Conservation (phyloP, 2,888 invertebrate species). For the Bombylius major region DNA sequence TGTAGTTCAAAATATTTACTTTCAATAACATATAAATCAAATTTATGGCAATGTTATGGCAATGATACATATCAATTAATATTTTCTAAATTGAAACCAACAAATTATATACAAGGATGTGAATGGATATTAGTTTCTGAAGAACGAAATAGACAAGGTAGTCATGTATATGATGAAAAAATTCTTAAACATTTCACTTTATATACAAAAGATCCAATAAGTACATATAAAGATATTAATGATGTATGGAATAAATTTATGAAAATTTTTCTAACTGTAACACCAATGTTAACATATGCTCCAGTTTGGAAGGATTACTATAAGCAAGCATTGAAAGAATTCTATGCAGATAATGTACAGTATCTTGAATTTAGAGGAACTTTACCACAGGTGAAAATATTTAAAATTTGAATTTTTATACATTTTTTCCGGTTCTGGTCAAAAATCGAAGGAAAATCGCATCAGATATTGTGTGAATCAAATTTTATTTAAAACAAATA, state of each 20-base stretch:
- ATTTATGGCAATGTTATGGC: slow-evolving; percentile 43
- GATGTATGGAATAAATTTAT: slow-evolving; percentile 48
- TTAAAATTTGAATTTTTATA: no score
- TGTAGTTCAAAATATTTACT: slow-evolving; percentile 49
- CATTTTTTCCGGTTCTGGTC: no score
- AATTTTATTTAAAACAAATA: no score
- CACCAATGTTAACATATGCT: slow-evolving; percentile 44
- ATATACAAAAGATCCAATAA: slow-evolving; percentile 39
- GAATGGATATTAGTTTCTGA: slow-evolving; percentile 40
- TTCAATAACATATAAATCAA: slow-evolving; percentile 47
- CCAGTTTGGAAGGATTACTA: slow-evolving; percentile 55
- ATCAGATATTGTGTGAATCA: no score
- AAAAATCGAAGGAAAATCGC: no score
- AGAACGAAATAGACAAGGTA: slow-evolving; percentile 31
- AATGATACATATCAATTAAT: slow-evolving; percentile 28
- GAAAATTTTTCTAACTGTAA: slow-evolving; percentile 42
- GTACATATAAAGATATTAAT: slow-evolving; percentile 41
- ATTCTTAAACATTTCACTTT: slow-evolving; percentile 45
- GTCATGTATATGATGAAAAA: slow-evolving; percentile 38
- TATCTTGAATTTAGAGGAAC: slow-evolving; percentile 57
- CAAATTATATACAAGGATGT: slow-evolving; percentile 13
- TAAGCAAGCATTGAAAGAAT: slow-evolving; percentile 47
- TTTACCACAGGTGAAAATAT: slow-evolving; percentile 36
- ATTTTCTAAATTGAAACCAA: slow-evolving; percentile 20
- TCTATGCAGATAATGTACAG: slow-evolving; percentile 53